A percentile compares a stretch with the other conserved stretches of the same genome.
These are phyloP conservation scores for Plagodis pulveraria DNA, from an alignment of 2,888 invertebrate species.

Conservation along the genomic window DNA sequence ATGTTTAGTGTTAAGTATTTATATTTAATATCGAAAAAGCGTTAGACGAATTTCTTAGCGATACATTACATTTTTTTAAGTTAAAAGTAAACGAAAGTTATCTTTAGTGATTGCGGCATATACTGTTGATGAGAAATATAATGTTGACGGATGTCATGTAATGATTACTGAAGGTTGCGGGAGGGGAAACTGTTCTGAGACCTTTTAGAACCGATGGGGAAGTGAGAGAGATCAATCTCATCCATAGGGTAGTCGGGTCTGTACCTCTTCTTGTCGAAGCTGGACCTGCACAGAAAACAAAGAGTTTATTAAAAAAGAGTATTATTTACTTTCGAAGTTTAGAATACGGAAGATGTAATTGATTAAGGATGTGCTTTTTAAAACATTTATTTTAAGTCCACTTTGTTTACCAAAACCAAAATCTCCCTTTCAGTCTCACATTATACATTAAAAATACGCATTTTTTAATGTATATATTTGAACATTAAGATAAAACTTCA, in stretches of 20 bases:
- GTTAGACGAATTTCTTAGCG: constrained; percentile 6
- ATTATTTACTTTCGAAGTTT: too few relatives aligned
- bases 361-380: too few relatives aligned
- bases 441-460: too few relatives aligned
- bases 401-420: too few relatives aligned
- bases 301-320: neutral
- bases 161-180: constrained; percentile 29
- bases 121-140: neutral
- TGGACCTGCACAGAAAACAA: constrained; percentile 46
- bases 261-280: constrained; percentile 66
- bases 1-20: constrained; percentile 19
- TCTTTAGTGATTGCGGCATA: neutral
- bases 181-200: constrained; percentile 38
- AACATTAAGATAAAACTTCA: too few relatives aligned
- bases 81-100: neutral
- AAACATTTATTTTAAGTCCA: too few relatives aligned
- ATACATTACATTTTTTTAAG: constrained; percentile 3
- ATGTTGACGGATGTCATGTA: constrained; percentile 7
- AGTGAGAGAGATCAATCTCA: constrained; percentile 75
- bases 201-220: constrained; percentile 75
- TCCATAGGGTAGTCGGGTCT: constrained; percentile 76
- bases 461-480: too few relatives aligned
- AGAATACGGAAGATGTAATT: too few relatives aligned
- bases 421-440: too few relatives aligned
- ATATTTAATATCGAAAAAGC: constrained; percentile 21